Conservation (phyloP, 2,888 invertebrate species). For the Gnatocerus cornutus region DNA sequence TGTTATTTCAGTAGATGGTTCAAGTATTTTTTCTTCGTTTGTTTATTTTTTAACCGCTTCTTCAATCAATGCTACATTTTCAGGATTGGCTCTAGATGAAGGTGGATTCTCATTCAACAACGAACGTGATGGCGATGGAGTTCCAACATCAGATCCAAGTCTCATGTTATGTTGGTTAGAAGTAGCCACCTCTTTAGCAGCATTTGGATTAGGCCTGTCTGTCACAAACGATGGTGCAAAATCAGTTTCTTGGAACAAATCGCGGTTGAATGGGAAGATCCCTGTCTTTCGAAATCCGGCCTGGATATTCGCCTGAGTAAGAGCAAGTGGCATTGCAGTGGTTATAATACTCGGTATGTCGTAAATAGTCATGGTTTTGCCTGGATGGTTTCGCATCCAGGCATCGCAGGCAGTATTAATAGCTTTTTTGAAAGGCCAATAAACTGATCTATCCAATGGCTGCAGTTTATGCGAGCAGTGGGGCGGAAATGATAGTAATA, state of each 20-base stretch:
- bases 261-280: constrained; percentile 32
- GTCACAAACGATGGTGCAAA: constrained; percentile 26
- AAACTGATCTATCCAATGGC: constrained; percentile 45
- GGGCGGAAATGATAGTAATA: constrained; percentile 38
- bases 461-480: constrained; percentile 45
- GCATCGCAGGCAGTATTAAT: constrained; percentile 30
- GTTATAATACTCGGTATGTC: constrained; percentile 36
- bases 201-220: too few species aligned
- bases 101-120: too few species aligned
- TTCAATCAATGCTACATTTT: too few species aligned
- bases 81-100: too few species aligned
- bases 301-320: constrained; percentile 33
- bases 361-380: constrained; percentile 50
- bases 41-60: too few species aligned
- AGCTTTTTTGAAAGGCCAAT: constrained; percentile 43
- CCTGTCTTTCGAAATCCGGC: constrained; percentile 40
- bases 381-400: constrained; percentile 50
- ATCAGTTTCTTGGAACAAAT: constrained; percentile 30
- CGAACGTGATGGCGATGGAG: too few species aligned
- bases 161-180: too few species aligned
- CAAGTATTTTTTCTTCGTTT: too few species aligned
- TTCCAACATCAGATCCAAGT: too few species aligned
- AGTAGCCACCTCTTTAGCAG: too few species aligned
- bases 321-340: constrained; percentile 29
- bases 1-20: too few species aligned